These are phyloP conservation scores for Tachuris rubrigastra DNA, from an alignment of 2,113 vertebrate species.

Conservation along the genomic window DNA sequence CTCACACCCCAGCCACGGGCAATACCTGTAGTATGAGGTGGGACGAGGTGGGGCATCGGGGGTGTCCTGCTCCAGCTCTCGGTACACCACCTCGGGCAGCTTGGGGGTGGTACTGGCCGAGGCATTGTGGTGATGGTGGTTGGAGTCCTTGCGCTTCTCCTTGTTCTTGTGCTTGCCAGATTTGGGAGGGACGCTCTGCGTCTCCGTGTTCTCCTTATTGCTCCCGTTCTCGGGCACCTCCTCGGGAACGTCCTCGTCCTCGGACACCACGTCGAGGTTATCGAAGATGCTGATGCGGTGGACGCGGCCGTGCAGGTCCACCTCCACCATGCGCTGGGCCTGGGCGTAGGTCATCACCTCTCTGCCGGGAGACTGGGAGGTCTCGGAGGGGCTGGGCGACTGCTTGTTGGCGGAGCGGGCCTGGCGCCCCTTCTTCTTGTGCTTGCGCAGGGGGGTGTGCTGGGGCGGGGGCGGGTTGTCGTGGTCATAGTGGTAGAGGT, in stretches of 20 bases:
- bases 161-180: conserved; percentile 97
- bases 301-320: conserved; percentile 92
- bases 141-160: conserved; percentile 92
- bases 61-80: conserved; percentile 93
- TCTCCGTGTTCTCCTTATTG: conserved; percentile 88
- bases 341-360: conserved; percentile 98
- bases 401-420: conserved; percentile 83
- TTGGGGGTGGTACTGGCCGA: conserved; percentile 88
- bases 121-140: conserved; percentile 86
- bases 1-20: accelerated
- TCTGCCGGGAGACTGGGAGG: conserved; percentile 88
- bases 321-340: conserved; percentile 96
- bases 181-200: conserved; percentile 85
- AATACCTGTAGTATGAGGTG: conserved; percentile 94
- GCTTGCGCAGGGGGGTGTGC: conserved; percentile 88
- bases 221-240: conserved; percentile 82
- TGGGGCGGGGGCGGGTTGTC: conserved; percentile 91
- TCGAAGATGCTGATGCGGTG: conserved; percentile 98
- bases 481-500: conserved; percentile 97
- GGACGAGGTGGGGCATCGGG: conserved; percentile 89
- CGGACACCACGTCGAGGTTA: conserved; percentile 94
- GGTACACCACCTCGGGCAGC: conserved; percentile 93
- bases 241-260: conserved; percentile 90
- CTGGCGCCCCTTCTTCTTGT: conserved; percentile 92
- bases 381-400: conserved; percentile 88